Conservation (phyloP, 2,888 invertebrate species). For the Pristionchus exspectatus region DNA sequence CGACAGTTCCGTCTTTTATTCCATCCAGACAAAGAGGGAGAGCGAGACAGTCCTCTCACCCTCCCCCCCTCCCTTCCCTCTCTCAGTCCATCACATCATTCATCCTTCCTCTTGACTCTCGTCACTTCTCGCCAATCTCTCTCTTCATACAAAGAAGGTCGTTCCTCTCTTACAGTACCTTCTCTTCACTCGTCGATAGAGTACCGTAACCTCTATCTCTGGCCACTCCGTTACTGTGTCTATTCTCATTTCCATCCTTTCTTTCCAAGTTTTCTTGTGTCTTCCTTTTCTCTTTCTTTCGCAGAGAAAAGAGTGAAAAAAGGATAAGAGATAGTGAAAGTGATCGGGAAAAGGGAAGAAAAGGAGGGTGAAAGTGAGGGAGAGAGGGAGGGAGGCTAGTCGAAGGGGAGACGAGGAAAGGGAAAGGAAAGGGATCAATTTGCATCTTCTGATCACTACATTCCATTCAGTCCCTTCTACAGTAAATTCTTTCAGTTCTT, state of each 20-base stretch:
- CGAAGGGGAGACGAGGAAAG: not conserved
- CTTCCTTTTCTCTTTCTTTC: not conserved
- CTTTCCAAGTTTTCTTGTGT: slow-evolving; percentile 2
- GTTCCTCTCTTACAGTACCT: no score
- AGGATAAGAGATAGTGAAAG: slow-evolving; percentile 32
- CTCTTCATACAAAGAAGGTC: slow-evolving; percentile 25
- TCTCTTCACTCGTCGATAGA: not conserved
- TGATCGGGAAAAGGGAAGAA: not conserved
- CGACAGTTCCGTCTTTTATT: not conserved
- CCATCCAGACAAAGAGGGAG: not conserved
- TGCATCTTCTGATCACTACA: not conserved
- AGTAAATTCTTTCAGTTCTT: not conserved
- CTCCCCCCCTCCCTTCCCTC: not conserved
- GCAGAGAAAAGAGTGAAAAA: slow-evolving; percentile 1
- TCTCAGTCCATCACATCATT: not conserved
- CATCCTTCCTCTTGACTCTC: not conserved
- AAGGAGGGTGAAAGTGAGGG: not conserved
- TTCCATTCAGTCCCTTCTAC: not conserved
- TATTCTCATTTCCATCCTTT: not conserved
- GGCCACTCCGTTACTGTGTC: not conserved
- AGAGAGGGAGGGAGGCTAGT: not conserved
- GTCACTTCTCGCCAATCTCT: not conserved
- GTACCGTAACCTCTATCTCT: no score
- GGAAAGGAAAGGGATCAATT: not conserved
- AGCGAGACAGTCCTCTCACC: not conserved